These are phyloP conservation scores for Montipora foliosa DNA, from an alignment of 64 coral and sea anemone species.

Conservation along the genomic window DNA sequence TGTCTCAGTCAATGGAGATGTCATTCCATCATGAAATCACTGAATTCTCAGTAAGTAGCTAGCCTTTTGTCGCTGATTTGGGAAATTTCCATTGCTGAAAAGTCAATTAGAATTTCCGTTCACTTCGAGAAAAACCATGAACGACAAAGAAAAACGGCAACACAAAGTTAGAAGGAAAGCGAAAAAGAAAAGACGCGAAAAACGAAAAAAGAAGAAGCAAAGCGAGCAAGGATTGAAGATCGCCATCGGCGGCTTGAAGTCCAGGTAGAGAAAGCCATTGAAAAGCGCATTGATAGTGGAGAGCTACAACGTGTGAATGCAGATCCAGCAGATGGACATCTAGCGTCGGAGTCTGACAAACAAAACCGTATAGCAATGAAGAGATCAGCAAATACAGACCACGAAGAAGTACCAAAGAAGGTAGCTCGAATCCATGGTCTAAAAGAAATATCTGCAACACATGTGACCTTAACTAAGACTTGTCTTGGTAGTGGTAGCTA, in stretches of 20 bases:
- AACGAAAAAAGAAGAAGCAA: slow-evolving; percentile 48
- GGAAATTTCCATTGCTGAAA: neutral
- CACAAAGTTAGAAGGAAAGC: slow-evolving; percentile 32
- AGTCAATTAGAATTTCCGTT: neutral
- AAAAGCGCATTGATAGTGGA: neutral
- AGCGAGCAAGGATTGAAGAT: slow-evolving; percentile 40
- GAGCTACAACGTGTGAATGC: neutral
- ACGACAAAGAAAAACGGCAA: slow-evolving; percentile 13
- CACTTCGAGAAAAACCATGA: neutral
- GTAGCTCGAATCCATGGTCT: neutral
- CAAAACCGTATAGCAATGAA: neutral
- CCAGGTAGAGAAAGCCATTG: neutral
- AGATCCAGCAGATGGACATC: neutral
- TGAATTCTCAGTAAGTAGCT: neutral
- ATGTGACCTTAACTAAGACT: slow-evolving; percentile 5
- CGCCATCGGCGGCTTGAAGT: neutral
- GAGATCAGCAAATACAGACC: neutral
- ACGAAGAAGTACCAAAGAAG: neutral
- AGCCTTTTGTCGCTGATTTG: neutral
- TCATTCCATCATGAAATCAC: neutral
- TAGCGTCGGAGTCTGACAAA: neutral
- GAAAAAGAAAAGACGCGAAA: slow-evolving; percentile 9
- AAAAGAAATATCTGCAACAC: neutral
- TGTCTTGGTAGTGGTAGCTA: slow-evolving; percentile 37
- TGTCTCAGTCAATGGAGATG: neutral